Percentiles rank a stretch among this genome's conserved stretches.
phyloP scores from a whole-genome alignment of 2,797 vertebrate species.

The Halcyon badia region DNA sequence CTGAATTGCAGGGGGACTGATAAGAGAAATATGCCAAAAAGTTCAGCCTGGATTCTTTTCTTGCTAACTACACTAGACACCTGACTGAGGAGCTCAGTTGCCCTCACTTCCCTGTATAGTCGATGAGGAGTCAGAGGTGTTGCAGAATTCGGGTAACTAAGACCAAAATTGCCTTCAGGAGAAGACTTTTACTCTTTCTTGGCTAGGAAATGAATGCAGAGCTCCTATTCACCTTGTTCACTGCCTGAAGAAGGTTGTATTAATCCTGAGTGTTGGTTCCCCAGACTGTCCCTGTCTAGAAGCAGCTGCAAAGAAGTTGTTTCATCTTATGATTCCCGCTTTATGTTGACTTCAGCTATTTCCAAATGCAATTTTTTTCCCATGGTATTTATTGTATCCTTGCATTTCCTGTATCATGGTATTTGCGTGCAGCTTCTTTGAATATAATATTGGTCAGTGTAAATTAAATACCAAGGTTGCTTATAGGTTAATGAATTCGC shows the following conservation, averaged over 20 bases:
- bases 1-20: not conserved
- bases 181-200: not conserved
- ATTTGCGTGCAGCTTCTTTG: not conserved
- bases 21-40: slow-evolving; percentile 50
- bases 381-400: not conserved
- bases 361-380: not conserved
- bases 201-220: not conserved
- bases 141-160: not conserved
- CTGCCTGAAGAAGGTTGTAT: not conserved
- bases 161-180: not conserved
- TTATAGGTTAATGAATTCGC: slow-evolving; percentile 15
- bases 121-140: not conserved
- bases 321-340: slow-evolving; percentile 25
- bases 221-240: not conserved
- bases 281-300: not conserved
- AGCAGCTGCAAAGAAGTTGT: slow-evolving; percentile 46
- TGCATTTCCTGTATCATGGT: not conserved
- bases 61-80: not conserved
- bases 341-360: slow-evolving; percentile 19
- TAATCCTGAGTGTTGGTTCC: not conserved
- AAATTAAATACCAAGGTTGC: not conserved
- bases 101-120: not conserved
- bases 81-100: not conserved
- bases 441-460: not conserved
- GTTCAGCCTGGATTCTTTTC: not conserved